Evolutionary conservation across 2,113 vertebrate species (phyloP).

Genomic region (Callorhinus ursinus): DNA sequence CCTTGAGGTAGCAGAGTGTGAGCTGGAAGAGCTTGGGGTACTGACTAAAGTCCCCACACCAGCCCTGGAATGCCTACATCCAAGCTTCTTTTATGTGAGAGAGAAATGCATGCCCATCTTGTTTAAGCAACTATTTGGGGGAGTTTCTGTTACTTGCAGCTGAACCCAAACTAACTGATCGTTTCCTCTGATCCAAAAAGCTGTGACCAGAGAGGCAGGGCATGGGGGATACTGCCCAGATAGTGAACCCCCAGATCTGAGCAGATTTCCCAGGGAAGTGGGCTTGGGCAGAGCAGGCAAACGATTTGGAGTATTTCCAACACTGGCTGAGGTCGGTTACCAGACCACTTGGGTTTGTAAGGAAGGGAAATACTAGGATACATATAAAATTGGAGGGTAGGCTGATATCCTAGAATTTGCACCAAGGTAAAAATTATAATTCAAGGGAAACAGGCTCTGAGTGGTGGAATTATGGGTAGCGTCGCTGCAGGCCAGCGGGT

Average conservation of each 20-base stretch:
- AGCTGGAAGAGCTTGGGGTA: not conserved
- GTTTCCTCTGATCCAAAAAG: not conserved
- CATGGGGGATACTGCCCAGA: not conserved
- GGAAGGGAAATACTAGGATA: not conserved
- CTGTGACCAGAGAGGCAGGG: not conserved
- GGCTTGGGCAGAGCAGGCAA: not conserved
- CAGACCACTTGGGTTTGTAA: not conserved
- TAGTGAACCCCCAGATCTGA: not conserved
- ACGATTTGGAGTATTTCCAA: too few species aligned
- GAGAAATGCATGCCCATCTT: not conserved
- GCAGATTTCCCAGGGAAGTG: not conserved
- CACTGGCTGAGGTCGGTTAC: not conserved
- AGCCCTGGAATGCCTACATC: not conserved
- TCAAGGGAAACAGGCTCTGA: not conserved
- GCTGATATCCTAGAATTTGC: not conserved
- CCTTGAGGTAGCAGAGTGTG: not conserved
- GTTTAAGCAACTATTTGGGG: not conserved
- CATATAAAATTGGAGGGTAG: not conserved
- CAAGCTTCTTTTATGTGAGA: not conserved
- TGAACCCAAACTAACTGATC: not conserved
- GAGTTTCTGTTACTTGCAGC: not conserved
- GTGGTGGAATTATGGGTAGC: not conserved
- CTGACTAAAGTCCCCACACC: not conserved
- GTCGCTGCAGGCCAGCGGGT: slow-evolving; percentile 12
- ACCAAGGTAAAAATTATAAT: not conserved